A percentile compares a stretch with the other conserved stretches of the same genome.
phyloP scores from a whole-genome alignment of 2,888 invertebrate species.

The Ecliptopera silaceata region DNA sequence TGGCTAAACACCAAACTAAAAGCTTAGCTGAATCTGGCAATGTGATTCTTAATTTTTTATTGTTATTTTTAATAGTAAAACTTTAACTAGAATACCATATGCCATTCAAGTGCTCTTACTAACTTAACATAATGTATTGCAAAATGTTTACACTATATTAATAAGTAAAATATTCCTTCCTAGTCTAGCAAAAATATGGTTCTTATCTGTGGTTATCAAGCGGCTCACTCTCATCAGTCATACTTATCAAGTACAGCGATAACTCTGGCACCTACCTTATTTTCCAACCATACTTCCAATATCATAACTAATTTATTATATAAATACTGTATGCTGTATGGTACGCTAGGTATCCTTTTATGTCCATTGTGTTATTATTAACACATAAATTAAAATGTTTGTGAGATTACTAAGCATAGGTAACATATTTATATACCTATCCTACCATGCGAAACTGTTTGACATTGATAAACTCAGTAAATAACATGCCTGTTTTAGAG shows the following conservation, averaged over 20 bases:
- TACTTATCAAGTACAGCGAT: constrained; percentile 62
- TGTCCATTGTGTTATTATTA: constrained; percentile 32
- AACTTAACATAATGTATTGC: not conserved
- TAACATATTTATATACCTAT: too few species aligned
- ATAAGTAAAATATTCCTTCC: constrained; percentile 14
- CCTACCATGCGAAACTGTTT: constrained; percentile 10
- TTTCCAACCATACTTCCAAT: constrained; percentile 20
- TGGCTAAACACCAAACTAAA: too few species aligned
- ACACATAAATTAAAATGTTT: constrained; percentile 29
- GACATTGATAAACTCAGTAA: constrained; percentile 14
- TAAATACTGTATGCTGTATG: constrained; percentile 21
- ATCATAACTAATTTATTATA: constrained; percentile 13
- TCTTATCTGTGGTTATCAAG: constrained; percentile 57
- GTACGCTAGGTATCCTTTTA: constrained; percentile 12
- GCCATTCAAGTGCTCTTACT: too few species aligned
- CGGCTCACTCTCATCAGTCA: constrained; percentile 61
- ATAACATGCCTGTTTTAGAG: constrained; percentile 11
- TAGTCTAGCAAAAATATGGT: constrained; percentile 35
- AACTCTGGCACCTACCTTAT: constrained; percentile 36
- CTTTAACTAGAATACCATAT: too few species aligned
- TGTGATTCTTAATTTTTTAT: too few species aligned
- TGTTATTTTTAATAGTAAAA: too few species aligned
- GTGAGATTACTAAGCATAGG: constrained; percentile 20
- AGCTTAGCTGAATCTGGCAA: too few species aligned
- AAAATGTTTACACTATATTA: not conserved